phyloP scores from a whole-genome alignment of 2,113 vertebrate species.

The Irena cyanogastra region DNA sequence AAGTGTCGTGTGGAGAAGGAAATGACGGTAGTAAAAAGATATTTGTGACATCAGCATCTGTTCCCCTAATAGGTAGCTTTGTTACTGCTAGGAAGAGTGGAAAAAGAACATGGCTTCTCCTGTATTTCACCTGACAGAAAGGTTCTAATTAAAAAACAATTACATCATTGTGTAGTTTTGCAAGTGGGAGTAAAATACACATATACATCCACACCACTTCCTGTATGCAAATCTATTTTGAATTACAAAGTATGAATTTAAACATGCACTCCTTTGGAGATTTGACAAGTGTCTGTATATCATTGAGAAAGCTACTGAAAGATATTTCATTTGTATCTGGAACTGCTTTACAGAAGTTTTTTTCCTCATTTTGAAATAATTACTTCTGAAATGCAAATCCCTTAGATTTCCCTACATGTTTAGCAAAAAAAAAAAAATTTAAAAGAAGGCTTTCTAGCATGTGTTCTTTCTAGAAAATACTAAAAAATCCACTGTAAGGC shows the following conservation, averaged over 20 bases:
- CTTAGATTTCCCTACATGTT: neutral
- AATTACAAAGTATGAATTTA: constrained; percentile 17
- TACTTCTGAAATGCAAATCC: constrained; percentile 20
- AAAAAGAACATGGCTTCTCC: constrained; percentile 19
- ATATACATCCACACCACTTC: neutral
- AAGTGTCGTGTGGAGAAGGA: neutral
- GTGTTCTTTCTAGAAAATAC: neutral
- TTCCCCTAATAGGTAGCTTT: constrained; percentile 25
- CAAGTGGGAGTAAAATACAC: constrained; percentile 4
- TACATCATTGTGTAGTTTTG: constrained; percentile 15
- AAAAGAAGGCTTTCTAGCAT: neutral
- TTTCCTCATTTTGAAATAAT: constrained; percentile 17
- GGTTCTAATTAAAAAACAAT: constrained; percentile 33
- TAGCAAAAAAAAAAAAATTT: neutral
- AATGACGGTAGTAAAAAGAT: constrained; percentile 20
- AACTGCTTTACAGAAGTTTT: neutral
- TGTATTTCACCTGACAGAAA: constrained; percentile 21
- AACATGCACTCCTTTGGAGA: neutral
- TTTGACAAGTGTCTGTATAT: neutral
- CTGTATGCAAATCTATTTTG: constrained; percentile 21
- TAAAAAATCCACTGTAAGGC: neutral
- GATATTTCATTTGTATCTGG: constrained; percentile 1
- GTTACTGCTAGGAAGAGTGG: constrained; percentile 7
- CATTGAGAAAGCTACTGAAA: neutral
- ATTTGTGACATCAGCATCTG: constrained; percentile 11